Conservation (phyloP, 1,140 invertebrate genomes). For the Solen grandis region DNA sequence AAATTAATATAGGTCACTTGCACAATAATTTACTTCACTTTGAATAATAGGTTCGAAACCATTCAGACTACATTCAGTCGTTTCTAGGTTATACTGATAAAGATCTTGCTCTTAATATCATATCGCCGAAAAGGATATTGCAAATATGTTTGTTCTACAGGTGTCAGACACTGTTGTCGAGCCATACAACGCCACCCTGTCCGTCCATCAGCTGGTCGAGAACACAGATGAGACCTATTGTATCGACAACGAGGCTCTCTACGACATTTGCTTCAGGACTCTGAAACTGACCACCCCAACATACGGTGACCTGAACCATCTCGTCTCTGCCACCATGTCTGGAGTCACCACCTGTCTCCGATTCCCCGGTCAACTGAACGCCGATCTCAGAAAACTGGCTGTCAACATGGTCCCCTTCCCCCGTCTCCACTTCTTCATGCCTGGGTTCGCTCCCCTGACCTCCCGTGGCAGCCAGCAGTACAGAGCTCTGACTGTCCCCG, state of each 20-base stretch:
- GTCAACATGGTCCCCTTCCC: conserved; percentile 96
- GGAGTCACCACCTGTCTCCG: conserved; percentile 91
- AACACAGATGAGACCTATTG: conserved; percentile 83
- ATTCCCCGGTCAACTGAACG: conserved; percentile 93
- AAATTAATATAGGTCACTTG: no score
- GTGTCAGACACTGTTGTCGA: conserved; percentile 81
- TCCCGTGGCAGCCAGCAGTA: no score
- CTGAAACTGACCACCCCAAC: conserved; percentile 87
- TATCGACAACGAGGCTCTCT: conserved; percentile 91
- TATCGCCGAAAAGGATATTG: no score
- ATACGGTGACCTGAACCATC: conserved; percentile 83
- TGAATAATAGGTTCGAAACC: no score
- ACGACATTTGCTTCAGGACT: conserved; percentile 90
- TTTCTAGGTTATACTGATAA: no score
- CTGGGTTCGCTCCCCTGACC: no score
- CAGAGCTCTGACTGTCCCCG: no score
- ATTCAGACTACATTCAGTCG: no score
- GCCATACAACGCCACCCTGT: conserved; percentile 81
- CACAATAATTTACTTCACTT: no score
- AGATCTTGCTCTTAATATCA: no score
- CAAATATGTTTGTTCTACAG: no score
- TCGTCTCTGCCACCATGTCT: conserved; percentile 88
- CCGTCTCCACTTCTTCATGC: no score
- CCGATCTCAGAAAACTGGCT: conserved; percentile 96
- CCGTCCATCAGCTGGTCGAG: conserved; percentile 80